Conservation (phyloP, 1,140 invertebrate species). For the Drosophila gunungcola region DNA sequence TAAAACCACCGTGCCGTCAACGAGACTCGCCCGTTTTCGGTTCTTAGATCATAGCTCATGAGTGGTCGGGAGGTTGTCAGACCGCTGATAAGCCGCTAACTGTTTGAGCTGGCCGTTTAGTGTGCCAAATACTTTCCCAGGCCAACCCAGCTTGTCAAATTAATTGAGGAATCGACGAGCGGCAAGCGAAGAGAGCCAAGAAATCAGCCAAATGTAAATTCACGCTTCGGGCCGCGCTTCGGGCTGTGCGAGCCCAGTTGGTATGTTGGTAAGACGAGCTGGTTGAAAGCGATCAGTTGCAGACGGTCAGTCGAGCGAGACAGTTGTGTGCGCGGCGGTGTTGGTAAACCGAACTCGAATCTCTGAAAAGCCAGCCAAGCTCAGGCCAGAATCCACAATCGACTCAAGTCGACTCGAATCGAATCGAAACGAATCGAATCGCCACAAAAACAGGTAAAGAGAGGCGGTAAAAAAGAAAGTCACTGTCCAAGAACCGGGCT, state of each 20-base stretch:
- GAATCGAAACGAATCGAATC: constrained; percentile 39
- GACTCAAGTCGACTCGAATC: constrained; percentile 22
- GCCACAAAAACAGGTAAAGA: constrained; percentile 52
- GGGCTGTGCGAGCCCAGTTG: constrained; percentile 14
- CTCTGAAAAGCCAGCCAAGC: constrained; percentile 37
- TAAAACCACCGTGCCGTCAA: constrained; percentile 8
- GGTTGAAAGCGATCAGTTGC: constrained; percentile 78
- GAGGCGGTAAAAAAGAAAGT: constrained; percentile 59
- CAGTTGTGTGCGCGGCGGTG: constrained; percentile 83
- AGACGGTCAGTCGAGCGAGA: constrained; percentile 84
- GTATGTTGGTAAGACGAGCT: constrained; percentile 77
- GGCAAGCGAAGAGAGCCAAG: constrained; percentile 20
- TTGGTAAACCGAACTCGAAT: constrained; percentile 59
- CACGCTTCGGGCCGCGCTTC: constrained; percentile 42
- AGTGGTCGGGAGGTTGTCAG: constrained; percentile 14
- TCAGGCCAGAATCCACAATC: constrained; percentile 42
- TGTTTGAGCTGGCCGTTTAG: constrained; percentile 74
- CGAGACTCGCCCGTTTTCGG: constrained; percentile 31
- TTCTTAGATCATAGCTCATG: constrained; percentile 53
- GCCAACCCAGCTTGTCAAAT: constrained; percentile 58
- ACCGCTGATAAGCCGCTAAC: constrained; percentile 52
- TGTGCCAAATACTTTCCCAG: constrained; percentile 82
- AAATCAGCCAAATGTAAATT: constrained; percentile 48
- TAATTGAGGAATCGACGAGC: constrained; percentile 64
- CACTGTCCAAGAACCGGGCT: constrained; percentile 63